Evolutionary conservation across 2,888 invertebrate genomes (phyloP), one percentile per base, ranked within the genome.

Genomic region (Sepiola atlantica): DNA sequence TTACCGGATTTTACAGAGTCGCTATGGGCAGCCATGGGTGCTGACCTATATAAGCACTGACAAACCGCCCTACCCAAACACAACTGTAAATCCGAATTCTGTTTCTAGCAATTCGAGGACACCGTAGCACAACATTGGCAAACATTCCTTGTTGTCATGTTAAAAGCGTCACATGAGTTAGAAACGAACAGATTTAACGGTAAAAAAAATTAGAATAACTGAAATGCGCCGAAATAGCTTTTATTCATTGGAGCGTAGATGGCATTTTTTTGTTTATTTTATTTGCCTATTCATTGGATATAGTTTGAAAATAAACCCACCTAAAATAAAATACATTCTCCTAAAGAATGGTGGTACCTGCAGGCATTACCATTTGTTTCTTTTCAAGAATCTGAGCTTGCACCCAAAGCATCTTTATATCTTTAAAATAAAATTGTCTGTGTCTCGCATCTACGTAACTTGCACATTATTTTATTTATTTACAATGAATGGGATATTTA

Each of bases 131-230:
- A n/a, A 77, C n/a, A 77, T 77, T 77, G n/a, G n/a, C 16, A 32
- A 77, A 32, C 77, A 77, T 77, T 77, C 77, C 12, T n/a, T 77
- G 77, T 77, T 77, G 77, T 77, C n/a, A 32, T 77, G n/a, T n/a
- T 32, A 77, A 45, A 77, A n/a, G 77, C n/a, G 77, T 77, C 77
- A 77, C 77, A 77, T 77, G 77, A 77, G 61, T 61, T 77, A 77
- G 16, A 21, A 16, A 77, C n/a, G 77, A 77, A 77, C 77, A 77
- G 14, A 77, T 77, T 61, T 77, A 77, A 77, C 77, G 77, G n/a
- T 77, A 77, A 77, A 77, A n/a, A n/a, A 16, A 16, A 32, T 0
- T 24, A 61, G 21, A 28, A 77, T 45, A 77, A 77, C n/a, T n/a
- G 77, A 77, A 32, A n/a, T 14, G 45, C n/a, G 77, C n/a, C 77